These are phyloP conservation scores for Proterorhinus semilunaris DNA, from an alignment of 2,113 vertebrate genomes.

Conservation along the genomic window DNA sequence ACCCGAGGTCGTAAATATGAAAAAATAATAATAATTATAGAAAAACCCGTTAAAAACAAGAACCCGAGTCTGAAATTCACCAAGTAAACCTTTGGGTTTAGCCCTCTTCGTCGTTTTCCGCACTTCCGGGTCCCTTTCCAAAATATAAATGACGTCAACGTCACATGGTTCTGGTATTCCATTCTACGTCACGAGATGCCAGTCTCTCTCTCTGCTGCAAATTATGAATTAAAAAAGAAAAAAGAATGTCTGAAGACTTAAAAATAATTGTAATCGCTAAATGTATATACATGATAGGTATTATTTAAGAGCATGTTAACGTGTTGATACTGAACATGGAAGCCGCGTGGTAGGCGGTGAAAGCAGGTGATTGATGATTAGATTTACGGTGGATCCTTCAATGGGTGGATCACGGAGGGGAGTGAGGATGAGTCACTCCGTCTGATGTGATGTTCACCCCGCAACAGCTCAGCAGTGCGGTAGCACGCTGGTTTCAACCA, in stretches of 20 bases:
- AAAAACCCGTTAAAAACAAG: neutral
- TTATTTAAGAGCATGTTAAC: neutral
- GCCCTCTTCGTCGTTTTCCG: conserved; percentile 35
- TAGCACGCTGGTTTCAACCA: conserved; percentile 51
- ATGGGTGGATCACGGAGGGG: conserved; percentile 56
- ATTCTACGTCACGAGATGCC: conserved; percentile 48
- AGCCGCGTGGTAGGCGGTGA: conserved; percentile 46
- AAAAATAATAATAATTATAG: too few species aligned
- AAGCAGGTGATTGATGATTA: conserved; percentile 61
- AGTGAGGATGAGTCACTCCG: conserved; percentile 76
- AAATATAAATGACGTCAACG: conserved; percentile 64
- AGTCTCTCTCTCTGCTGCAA: neutral
- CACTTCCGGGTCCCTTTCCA: conserved; percentile 73
- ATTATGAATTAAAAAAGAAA: conserved; percentile 36
- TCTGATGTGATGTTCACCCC: conserved; percentile 70
- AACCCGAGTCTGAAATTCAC: conserved; percentile 8
- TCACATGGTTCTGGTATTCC: conserved; percentile 65
- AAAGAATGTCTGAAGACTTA: conserved; percentile 4
- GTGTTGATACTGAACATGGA: neutral
- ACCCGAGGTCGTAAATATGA: neutral
- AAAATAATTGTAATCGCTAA: neutral
- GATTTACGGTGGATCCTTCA: conserved; percentile 64
- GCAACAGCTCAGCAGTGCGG: conserved; percentile 70
- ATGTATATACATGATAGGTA: too few species aligned
- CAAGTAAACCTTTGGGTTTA: conserved; percentile 30